phyloP scores from a whole-genome alignment of 2,888 invertebrate species.

The Eugnorisma glareosa region DNA sequence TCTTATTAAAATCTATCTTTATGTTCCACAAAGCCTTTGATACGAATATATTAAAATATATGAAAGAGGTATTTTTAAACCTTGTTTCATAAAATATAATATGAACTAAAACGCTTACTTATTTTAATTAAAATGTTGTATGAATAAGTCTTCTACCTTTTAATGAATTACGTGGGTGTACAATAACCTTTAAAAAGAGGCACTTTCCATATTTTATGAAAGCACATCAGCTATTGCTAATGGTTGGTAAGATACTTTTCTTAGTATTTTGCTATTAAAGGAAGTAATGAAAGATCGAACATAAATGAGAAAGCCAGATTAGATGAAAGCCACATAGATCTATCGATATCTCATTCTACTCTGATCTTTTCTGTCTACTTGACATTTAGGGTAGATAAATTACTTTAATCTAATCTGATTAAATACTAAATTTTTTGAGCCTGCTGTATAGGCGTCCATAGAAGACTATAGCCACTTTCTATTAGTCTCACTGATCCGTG shows the following conservation, averaged over 20 bases:
- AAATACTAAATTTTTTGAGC: background rate
- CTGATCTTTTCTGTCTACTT: too few relatives aligned
- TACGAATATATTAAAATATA: slow-evolving; percentile 48
- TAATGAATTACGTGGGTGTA: background rate
- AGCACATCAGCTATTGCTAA: slow-evolving; percentile 2
- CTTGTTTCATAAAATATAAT: background rate
- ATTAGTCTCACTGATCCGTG: background rate
- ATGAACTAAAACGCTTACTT: slow-evolving; percentile 1
- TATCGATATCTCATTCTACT: too few relatives aligned
- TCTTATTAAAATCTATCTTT: slow-evolving; percentile 22
- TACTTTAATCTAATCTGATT: background rate
- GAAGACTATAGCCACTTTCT: background rate
- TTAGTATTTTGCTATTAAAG: background rate
- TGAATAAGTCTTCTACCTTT: background rate
- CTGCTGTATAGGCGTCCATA: background rate
- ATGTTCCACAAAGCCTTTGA: slow-evolving; percentile 32
- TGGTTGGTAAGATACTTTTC: background rate
- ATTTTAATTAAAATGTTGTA: slow-evolving; percentile 33
- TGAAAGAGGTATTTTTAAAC: slow-evolving; percentile 8
- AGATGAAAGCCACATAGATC: too few relatives aligned
- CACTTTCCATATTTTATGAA: slow-evolving; percentile 26
- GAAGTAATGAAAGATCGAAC: background rate
- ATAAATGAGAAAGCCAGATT: background rate
- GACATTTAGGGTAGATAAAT: background rate
- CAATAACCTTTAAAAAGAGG: background rate